Evolutionary conservation across 1,140 invertebrate genomes (phyloP).

Genomic region (Hyphantria cunea): DNA sequence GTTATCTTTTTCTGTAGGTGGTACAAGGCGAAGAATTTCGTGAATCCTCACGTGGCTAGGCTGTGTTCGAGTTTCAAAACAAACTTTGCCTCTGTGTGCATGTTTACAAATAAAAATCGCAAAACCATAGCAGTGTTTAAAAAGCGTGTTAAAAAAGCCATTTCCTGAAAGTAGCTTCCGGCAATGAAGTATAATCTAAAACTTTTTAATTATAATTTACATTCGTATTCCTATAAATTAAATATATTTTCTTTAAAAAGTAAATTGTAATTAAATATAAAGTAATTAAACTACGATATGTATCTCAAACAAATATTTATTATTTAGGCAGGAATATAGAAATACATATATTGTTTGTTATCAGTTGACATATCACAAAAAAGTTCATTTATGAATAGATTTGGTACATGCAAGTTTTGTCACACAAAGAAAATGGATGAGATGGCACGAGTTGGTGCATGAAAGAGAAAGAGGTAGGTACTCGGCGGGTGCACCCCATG

Average conservation of each 20-base stretch:
- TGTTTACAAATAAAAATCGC: constrained; percentile 59
- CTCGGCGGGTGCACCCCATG: constrained; percentile 60
- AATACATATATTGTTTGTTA: no score
- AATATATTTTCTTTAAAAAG: no score
- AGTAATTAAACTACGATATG: no score
- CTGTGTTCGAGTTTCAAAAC: constrained; percentile 49
- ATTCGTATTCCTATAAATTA: no score
- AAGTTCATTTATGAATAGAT: no score
- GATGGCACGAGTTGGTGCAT: constrained; percentile 33
- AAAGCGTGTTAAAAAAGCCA: constrained; percentile 29
- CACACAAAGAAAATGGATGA: constrained; percentile 43
- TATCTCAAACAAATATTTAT: no score
- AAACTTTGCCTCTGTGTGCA: constrained; percentile 50
- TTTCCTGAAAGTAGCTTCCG: constrained; percentile 30
- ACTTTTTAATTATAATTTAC: no score
- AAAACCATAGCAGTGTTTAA: constrained; percentile 40
- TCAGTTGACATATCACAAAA: no score
- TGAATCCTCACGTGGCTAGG: constrained; percentile 49
- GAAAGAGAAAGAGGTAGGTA: constrained; percentile 43
- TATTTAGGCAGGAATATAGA: no score
- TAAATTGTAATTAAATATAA: no score
- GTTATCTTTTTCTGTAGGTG: background rate
- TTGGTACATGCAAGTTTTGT: background rate
- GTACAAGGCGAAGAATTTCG: background rate
- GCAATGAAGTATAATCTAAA: constrained; percentile 3